Conservation (phyloP, 2,797 vertebrate genomes). For the Gallirallus australis region DNA sequence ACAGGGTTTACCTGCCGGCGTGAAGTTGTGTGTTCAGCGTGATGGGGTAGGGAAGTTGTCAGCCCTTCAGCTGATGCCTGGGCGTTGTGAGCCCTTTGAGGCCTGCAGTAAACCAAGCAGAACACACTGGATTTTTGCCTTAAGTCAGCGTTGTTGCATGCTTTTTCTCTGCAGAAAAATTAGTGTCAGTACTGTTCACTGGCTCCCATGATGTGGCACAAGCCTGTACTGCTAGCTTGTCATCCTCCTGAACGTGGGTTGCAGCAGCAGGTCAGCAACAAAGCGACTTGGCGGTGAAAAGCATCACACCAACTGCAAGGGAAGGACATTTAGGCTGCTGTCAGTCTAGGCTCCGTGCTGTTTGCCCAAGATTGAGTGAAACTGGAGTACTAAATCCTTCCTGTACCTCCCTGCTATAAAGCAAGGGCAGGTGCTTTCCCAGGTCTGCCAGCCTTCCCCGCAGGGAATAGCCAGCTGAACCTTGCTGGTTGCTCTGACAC, state of each 20-base stretch:
- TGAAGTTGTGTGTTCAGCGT: not conserved
- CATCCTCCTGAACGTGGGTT: accelerated
- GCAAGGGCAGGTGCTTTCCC: not conserved
- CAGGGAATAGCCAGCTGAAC: not conserved
- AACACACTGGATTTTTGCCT: not conserved
- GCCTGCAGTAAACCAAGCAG: not conserved
- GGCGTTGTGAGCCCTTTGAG: not conserved
- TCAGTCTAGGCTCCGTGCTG: not conserved
- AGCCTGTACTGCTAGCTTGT: not conserved
- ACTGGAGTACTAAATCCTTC: not conserved
- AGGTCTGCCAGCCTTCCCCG: not conserved
- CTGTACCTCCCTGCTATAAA: not conserved
- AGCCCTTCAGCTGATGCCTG: not conserved
- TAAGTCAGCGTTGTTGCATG: not conserved
- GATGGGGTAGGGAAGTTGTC: not conserved
- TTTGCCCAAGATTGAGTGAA: not conserved
- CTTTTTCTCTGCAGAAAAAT: not conserved
- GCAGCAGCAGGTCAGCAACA: not conserved
- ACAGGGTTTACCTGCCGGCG: not conserved
- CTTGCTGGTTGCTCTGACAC: not conserved
- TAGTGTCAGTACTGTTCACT: not conserved
- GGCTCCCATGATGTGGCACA: not conserved
- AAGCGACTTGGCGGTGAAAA: not conserved
- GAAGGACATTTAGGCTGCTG: not conserved
- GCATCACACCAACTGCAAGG: not conserved